These are phyloP conservation scores for Phyto melanocephala DNA, from an alignment of 2,888 invertebrate species.

Conservation along the genomic window DNA sequence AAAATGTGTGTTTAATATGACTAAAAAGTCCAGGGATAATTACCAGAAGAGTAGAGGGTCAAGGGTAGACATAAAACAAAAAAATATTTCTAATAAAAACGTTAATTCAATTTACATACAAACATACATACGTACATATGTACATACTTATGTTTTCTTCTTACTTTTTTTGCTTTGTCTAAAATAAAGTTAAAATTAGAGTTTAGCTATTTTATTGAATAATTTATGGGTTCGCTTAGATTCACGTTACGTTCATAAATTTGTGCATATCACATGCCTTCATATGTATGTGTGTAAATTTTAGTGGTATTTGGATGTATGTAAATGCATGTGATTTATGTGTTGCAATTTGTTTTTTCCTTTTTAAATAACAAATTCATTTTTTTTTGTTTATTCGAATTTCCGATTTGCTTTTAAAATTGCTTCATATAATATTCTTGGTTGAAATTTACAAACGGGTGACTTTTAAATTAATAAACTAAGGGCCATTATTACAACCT, in stretches of 20 bases:
- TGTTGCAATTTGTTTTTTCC: not conserved
- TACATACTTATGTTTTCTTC: constrained; percentile 14
- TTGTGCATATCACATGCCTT: not conserved
- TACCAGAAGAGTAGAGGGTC: constrained; percentile 43
- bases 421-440: not conserved
- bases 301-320: no score
- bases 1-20: constrained; percentile 32
- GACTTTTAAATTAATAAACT: not conserved
- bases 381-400: constrained; percentile 24
- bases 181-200: constrained; percentile 36
- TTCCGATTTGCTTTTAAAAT: constrained; percentile 5
- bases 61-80: constrained; percentile 26
- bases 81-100: constrained; percentile 19
- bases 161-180: not conserved
- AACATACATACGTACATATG: no score
- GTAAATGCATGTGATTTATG: no score
- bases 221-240: not conserved
- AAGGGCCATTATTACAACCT: no score
- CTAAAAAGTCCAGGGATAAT: constrained; percentile 46
- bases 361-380: constrained; percentile 1
- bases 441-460: not conserved
- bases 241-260: no score
- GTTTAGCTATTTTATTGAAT: constrained; percentile 14
- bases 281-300: not conserved
- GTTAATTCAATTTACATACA: constrained; percentile 7